These are phyloP conservation scores for Plecotus auritus DNA, from an alignment of 2,113 vertebrate species.

Conservation along the genomic window DNA sequence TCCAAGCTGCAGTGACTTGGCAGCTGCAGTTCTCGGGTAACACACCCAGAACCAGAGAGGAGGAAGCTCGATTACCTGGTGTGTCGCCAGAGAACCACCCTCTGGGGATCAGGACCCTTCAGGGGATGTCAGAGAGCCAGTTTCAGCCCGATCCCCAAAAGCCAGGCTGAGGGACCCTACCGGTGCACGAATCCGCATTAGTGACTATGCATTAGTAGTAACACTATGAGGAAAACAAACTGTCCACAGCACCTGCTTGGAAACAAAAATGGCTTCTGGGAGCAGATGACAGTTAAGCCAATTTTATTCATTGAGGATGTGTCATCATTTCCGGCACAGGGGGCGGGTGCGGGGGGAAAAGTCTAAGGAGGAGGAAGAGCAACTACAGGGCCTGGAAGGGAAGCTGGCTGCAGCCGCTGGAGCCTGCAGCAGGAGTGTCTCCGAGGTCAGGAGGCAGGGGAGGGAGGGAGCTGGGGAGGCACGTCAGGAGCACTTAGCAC, in stretches of 20 bases:
- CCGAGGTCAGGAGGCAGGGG: too few species aligned
- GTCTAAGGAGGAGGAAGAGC: background rate
- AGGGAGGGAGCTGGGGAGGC: background rate
- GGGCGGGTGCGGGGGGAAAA: rapidly evolving
- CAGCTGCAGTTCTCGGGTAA: too few species aligned
- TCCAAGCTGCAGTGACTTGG: too few species aligned
- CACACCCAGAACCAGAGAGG: too few species aligned
- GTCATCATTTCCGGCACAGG: background rate
- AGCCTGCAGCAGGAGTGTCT: background rate
- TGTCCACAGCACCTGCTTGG: background rate
- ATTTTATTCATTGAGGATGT: background rate
- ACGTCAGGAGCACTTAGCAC: too few species aligned
- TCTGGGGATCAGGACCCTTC: too few species aligned
- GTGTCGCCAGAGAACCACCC: too few species aligned
- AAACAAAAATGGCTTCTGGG: background rate
- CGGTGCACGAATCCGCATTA: too few species aligned
- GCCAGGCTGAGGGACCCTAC: too few species aligned
- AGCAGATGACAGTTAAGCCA: background rate
- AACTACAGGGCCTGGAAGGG: background rate
- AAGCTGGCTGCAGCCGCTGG: rapidly evolving
- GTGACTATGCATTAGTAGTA: background rate
- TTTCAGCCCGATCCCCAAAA: too few species aligned
- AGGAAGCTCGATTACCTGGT: too few species aligned
- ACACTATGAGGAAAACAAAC: background rate
- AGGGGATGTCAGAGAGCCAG: too few species aligned